Evolutionary conservation across 2,113 vertebrate species (phyloP), one percentile per base, ranked within the genome.

Genomic region (Microtus pennsylvanicus): DNA sequence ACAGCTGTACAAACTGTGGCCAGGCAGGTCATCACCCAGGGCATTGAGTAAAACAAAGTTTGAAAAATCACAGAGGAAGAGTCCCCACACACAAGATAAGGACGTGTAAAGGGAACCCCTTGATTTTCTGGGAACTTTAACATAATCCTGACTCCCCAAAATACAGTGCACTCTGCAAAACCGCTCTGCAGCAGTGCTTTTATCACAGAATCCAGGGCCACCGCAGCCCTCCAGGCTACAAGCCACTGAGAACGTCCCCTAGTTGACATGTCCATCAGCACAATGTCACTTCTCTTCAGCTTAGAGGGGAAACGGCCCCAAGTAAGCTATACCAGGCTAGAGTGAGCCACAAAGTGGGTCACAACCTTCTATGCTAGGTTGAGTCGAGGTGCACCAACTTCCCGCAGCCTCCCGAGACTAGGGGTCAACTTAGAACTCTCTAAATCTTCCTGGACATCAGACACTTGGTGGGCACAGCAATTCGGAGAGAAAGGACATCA

Each of bases 261-360:
- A 63, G 8, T 10, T 85, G 38, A 1, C 58, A 65, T 17, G 13
- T 4, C 11, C 0, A 1, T 42, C 16, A 0, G 26, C 26, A 65
- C 58, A 83, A 42, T 14, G 19, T 17, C 42, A 77, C 75, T 30
- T 45, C 81, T 65, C 58, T 45, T 85, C 58, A 85, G 38, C 14
- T 28, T 85, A 85, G 58, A 85, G 58, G 7, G 3, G 38, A 65
- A 30, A 45, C 9, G 12, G 82, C 9, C 26, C 38, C 61, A 45
- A 47, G 61, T 21, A 65, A 33, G 61, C 26, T 19, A 10, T 63
- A 3, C 61, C 26, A 30, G 16, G 26, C 26, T 45, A 65, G 16
- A 45, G 4, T 1, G 2, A 33, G 61, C 4, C 38, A 30, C 82
- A 28, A 83, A 63, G 70, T 72, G 55, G 55, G n/a, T 26, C 22